phyloP scores from a whole-genome alignment of 2,797 vertebrate species.

The Parotocinclus haroldoi region DNA sequence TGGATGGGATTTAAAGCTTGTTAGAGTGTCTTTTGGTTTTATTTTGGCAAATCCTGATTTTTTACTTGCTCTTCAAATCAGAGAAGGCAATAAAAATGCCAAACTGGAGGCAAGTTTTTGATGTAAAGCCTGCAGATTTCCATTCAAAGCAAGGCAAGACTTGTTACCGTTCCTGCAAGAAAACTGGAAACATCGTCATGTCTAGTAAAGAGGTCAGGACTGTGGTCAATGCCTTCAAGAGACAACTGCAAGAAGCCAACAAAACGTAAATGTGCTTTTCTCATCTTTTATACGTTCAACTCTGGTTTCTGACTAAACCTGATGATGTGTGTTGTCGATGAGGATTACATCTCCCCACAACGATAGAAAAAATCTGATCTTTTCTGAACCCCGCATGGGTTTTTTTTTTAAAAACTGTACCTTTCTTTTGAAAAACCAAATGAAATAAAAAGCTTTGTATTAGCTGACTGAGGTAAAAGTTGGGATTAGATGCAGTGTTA shows the following conservation, averaged over 20 bases:
- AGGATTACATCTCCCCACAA: too few species aligned
- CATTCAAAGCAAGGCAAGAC: slow-evolving; percentile 67
- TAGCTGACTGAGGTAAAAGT: too few species aligned
- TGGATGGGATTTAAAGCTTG: neutral
- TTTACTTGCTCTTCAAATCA: neutral
- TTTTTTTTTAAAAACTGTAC: too few species aligned
- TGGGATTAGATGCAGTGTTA: too few species aligned
- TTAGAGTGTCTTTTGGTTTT: neutral
- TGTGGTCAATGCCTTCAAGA: slow-evolving; percentile 68
- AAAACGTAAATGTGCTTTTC: slow-evolving; percentile 14
- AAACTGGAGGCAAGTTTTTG: slow-evolving; percentile 76
- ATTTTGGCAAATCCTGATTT: neutral
- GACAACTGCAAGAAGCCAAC: slow-evolving; percentile 57
- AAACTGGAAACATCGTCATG: slow-evolving; percentile 74
- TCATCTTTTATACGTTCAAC: neutral
- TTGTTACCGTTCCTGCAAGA: slow-evolving; percentile 74
- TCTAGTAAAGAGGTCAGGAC: slow-evolving; percentile 66
- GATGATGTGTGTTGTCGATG: too few species aligned
- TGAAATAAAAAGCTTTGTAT: too few species aligned
- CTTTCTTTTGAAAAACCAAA: too few species aligned
- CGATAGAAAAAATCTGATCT: too few species aligned
- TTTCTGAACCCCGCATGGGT: too few species aligned
- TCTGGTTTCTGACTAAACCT: too few species aligned
- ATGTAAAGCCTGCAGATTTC: slow-evolving; percentile 65
- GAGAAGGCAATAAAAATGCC: neutral